Percentiles rank a stretch among this genome's conserved stretches.
phyloP scores from a whole-genome alignment of 2,797 vertebrate genomes.

The Cynopterus sphinx region DNA sequence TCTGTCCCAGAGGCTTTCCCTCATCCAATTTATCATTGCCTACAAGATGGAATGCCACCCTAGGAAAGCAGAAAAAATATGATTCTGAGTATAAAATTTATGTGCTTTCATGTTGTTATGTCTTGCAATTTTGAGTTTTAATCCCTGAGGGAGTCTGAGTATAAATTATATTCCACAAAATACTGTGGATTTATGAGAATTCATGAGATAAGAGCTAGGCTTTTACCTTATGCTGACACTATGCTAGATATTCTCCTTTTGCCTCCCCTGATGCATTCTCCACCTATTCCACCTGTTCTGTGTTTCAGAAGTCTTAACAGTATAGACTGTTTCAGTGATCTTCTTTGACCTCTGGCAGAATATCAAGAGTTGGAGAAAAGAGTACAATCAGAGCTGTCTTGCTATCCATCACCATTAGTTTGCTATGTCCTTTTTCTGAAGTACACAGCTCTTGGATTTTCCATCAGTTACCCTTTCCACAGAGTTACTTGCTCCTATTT shows the following conservation, averaged over 20 bases:
- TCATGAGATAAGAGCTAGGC: fast-evolving
- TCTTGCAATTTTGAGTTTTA: not conserved
- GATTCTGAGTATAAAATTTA: not conserved
- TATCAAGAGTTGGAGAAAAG: no score
- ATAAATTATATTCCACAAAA: not conserved
- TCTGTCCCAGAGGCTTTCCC: not conserved
- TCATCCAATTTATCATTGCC: not conserved
- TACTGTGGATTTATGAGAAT: not conserved
- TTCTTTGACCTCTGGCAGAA: not conserved
- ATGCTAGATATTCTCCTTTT: not conserved
- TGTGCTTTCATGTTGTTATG: not conserved
- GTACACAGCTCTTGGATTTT: not conserved
- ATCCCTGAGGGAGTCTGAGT: not conserved
- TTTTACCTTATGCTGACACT: not conserved
- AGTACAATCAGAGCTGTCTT: not conserved
- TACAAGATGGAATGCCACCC: not conserved
- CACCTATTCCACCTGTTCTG: not conserved
- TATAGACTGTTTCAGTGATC: not conserved
- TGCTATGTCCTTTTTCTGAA: not conserved
- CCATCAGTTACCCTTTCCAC: not conserved
- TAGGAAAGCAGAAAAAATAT: not conserved
- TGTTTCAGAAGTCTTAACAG: not conserved
- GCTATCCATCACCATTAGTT: not conserved
- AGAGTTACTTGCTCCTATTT: not conserved
- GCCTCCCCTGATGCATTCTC: not conserved